Base-by-base conservation (phyloP, 1,140 invertebrate genomes). In the Lucilia sericata region DNA sequence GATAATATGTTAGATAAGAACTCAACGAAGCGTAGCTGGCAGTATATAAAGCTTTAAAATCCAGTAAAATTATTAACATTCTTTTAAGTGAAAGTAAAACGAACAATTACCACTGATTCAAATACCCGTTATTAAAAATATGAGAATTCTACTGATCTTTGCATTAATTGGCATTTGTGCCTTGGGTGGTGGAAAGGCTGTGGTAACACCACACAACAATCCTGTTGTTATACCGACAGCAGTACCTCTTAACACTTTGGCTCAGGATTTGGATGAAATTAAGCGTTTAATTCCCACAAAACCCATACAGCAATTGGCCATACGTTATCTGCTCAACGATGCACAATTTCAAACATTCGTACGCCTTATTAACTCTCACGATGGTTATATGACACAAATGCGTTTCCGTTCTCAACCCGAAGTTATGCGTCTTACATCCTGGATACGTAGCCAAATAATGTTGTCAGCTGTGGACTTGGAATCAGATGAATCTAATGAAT, bases 251-350 rank as follows among this genome's bases (percentile, higher is more conserved):
- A 82, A 86, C 0, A 86, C 87, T 25, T 70, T 90, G 19, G 75
- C 85, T 0, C 87, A 89, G 78, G 89, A 90, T 82, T 78, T 90
- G 17, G 85, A 88, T 17, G 88, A 88, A 75, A 82, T 90, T 34
- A 78, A 83, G 21, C 74, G 84, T 7, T 49, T 89, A 10, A 83
- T 90, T 55, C 87, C 88, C 74, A 84, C 86, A 5, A 88, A 89
- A 65, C 87, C 85, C 5, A 10, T 90, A 5, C 86, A 86, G 14
- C 85, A 90, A 36, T 82, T 90, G 0, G 36, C 87, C n/a, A 83
- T 85, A 36, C 86, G 89, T 12, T 90, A 90, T 74, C 75, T 90
- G 9, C 82, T 90, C 25, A 90, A 90, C 49, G 89, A 90, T 86
- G 87, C 82, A 9, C 84, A 90, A 84, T 90, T 90, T 65, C 89